A percentile compares a stretch with the other conserved stretches of the same genome.
phyloP scores from a whole-genome alignment of 1,140 invertebrate genomes.

The Aculops lycopersici region DNA sequence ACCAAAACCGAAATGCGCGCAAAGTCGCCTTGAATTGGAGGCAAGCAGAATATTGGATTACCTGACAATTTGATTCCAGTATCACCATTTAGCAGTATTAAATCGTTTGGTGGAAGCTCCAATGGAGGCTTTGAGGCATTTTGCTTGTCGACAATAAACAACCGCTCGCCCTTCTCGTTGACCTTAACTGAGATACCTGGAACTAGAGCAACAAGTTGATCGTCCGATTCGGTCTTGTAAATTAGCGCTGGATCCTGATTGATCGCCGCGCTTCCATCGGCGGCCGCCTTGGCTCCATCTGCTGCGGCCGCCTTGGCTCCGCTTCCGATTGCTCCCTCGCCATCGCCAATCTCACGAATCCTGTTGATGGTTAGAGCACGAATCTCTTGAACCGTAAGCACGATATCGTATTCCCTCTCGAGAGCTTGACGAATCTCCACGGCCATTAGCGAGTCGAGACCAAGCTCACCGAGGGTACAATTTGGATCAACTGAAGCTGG shows the following conservation, averaged over 20 bases:
- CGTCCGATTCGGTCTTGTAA: neutral
- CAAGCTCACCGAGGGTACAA: slow-evolving; percentile 50
- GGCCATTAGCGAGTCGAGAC: slow-evolving; percentile 85
- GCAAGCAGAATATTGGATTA: slow-evolving; percentile 7
- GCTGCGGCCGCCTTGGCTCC: slow-evolving; percentile 11
- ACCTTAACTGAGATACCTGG: neutral
- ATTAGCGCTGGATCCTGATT: no score
- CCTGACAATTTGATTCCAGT: neutral
- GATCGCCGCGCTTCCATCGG: slow-evolving; percentile 1
- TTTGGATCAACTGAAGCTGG: slow-evolving; percentile 39
- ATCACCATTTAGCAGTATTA: neutral
- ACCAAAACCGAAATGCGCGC: neutral
- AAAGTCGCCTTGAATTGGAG: slow-evolving; percentile 7
- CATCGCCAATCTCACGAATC: slow-evolving; percentile 4
- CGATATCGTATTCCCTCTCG: slow-evolving; percentile 9
- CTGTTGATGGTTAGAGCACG: slow-evolving; percentile 7
- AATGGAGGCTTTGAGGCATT: neutral
- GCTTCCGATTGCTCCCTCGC: slow-evolving; percentile 12
- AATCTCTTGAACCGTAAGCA: slow-evolving; percentile 7
- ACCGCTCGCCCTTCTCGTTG: neutral
- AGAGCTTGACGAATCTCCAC: slow-evolving; percentile 46
- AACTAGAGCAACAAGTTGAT: neutral
- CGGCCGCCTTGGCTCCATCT: slow-evolving; percentile 6
- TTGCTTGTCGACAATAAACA: neutral
- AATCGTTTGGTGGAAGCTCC: neutral